A percentile compares a stretch with the other conserved stretches of the same genome.
Evolutionary conservation across 2,888 invertebrate genomes (phyloP).

Genomic region (Elmis aenea): DNA sequence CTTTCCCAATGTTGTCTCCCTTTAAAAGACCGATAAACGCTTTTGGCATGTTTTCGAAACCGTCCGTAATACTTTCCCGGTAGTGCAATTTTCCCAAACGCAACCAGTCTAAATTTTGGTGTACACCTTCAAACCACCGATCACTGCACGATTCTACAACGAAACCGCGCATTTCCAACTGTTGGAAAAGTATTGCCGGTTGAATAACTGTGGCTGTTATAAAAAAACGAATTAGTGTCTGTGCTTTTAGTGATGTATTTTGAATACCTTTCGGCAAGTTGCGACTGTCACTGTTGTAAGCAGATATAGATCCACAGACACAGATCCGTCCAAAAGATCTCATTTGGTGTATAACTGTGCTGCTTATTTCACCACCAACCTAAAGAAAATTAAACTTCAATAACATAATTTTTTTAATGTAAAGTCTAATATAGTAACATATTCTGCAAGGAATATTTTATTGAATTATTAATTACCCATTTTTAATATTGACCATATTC

Average conservation of each 20-base stretch:
- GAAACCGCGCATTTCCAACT: conserved; percentile 63
- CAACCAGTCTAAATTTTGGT: conserved; percentile 60
- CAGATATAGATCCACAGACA: conserved; percentile 61
- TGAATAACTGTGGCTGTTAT: conserved; percentile 50
- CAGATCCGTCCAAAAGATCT: conserved; percentile 57
- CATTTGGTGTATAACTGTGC: conserved; percentile 57
- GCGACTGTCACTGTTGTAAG: conserved; percentile 54
- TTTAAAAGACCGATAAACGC: conserved; percentile 58
- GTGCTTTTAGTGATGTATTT: too few species aligned
- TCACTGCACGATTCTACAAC: conserved; percentile 53
- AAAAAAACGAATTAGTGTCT: background rate
- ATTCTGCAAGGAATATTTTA: too few species aligned
- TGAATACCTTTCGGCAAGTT: conserved; percentile 47
- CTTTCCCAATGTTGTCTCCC: conserved; percentile 69
- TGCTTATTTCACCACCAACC: conserved; percentile 64
- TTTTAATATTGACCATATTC: too few species aligned
- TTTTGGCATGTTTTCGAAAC: conserved; percentile 67
- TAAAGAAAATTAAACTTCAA: conserved; percentile 27
- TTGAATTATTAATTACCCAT: too few species aligned
- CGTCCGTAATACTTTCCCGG: conserved; percentile 61
- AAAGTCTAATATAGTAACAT: too few species aligned
- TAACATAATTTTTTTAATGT: too few species aligned
- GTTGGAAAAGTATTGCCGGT: conserved; percentile 51
- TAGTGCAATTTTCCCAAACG: conserved; percentile 65
- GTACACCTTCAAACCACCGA: conserved; percentile 59